Conservation (phyloP, 2,113 vertebrate species). For the Platichthys flesus region DNA sequence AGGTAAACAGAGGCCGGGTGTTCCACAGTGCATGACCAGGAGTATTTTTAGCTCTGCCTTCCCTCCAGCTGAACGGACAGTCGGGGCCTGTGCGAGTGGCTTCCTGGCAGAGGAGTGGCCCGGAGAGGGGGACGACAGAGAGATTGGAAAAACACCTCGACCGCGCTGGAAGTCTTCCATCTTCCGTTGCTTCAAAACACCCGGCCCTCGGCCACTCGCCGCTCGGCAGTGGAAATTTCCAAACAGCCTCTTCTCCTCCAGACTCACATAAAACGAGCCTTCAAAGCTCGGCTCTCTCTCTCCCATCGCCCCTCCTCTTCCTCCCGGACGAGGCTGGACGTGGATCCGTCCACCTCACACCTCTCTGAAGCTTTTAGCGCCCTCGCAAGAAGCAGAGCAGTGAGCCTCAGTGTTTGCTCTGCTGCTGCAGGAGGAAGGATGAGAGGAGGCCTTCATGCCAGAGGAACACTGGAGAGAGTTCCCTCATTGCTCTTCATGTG, state of each 20-base stretch:
- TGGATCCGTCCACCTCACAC: constrained; percentile 69
- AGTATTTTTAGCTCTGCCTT: constrained; percentile 79
- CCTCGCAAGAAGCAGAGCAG: constrained; percentile 55
- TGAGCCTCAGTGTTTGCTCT: constrained; percentile 63
- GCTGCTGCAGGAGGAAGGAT: constrained; percentile 47
- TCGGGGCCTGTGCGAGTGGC: constrained; percentile 70
- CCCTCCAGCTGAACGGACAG: constrained; percentile 79
- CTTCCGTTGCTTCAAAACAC: constrained; percentile 60
- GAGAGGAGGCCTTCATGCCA: constrained; percentile 73
- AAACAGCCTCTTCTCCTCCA: constrained; percentile 53
- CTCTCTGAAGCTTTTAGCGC: constrained; percentile 79
- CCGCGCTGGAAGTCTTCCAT: constrained; percentile 75
- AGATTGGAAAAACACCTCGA: constrained; percentile 73
- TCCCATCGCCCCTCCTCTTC: constrained; percentile 29
- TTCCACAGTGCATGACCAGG: constrained; percentile 69
- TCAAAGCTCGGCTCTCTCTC: constrained; percentile 25
- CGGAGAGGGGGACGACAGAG: constrained; percentile 56
- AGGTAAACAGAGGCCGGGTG: constrained; percentile 79
- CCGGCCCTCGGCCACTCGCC: constrained; percentile 27
- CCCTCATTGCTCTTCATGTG: background rate
- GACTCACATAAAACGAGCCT: constrained; percentile 54
- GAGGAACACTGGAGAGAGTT: constrained; percentile 41
- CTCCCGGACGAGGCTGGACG: constrained; percentile 32
- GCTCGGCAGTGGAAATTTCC: constrained; percentile 82
- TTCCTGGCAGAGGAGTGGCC: constrained; percentile 72